A percentile compares a stretch with the other conserved stretches of the same genome.
These are phyloP conservation scores for Fulica atra DNA, from an alignment of 2,113 vertebrate species.

Conservation along the genomic window DNA sequence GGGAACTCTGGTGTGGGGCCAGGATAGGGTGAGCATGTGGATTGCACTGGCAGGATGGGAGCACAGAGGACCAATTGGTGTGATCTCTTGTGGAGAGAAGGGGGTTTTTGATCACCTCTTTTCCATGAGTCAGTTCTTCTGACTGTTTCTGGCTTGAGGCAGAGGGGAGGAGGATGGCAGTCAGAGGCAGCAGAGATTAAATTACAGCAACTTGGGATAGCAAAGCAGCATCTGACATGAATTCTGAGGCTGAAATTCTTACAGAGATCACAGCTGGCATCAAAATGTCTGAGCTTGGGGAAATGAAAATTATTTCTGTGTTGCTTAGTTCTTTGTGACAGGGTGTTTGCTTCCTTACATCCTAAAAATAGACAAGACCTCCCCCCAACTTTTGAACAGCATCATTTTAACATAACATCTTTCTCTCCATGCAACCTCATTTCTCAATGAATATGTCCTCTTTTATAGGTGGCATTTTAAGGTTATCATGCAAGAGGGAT, in stretches of 20 bases:
- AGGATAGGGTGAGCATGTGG: neutral
- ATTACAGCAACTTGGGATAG: neutral
- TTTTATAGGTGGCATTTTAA: neutral
- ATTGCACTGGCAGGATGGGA: neutral
- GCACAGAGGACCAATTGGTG: neutral
- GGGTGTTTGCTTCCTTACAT: neutral
- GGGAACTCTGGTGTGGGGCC: neutral
- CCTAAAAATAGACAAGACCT: neutral
- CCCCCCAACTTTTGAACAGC: neutral
- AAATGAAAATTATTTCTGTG: constrained; percentile 28
- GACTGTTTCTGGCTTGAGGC: neutral
- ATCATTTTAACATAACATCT: neutral
- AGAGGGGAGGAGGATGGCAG: neutral
- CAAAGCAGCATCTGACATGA: neutral
- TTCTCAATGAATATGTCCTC: neutral
- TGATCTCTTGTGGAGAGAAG: neutral
- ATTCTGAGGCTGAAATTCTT: constrained; percentile 8
- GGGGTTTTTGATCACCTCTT: neutral
- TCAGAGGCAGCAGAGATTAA: neutral
- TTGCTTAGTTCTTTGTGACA: neutral
- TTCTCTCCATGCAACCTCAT: neutral
- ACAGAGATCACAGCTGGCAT: constrained; percentile 15
- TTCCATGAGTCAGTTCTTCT: neutral
- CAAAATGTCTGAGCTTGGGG: neutral
- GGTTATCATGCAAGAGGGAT: neutral